A percentile compares a stretch with the other conserved stretches of the same genome.
Evolutionary conservation across 2,797 vertebrate species (phyloP).

Genomic region (Rhinichthys osculus): DNA sequence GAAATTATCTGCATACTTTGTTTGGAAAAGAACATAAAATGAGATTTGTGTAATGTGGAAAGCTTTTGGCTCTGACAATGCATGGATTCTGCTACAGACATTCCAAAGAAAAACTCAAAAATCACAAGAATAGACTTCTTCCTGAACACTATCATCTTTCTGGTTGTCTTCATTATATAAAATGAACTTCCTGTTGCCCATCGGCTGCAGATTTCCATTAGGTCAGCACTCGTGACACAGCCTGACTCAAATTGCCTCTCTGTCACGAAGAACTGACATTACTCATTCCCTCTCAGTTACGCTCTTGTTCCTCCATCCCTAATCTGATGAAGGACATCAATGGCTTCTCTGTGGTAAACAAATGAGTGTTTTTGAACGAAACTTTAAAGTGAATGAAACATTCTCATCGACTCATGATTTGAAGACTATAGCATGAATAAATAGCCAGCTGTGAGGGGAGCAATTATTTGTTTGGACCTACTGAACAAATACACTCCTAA

Average conservation of each 20-base stretch:
- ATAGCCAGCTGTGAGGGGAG: background rate
- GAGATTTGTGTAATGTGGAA: background rate
- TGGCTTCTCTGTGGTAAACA: background rate
- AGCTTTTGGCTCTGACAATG: background rate
- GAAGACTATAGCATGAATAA: background rate
- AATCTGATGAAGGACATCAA: slow-evolving; percentile 20
- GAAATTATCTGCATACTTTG: background rate
- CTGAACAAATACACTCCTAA: background rate
- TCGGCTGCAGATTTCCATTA: slow-evolving; percentile 35
- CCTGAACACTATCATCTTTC: background rate
- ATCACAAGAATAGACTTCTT: background rate
- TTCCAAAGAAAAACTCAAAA: background rate
- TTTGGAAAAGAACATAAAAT: background rate
- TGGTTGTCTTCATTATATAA: slow-evolving; percentile 29
- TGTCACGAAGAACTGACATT: slow-evolving; percentile 18
- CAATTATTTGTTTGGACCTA: background rate
- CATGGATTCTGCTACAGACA: background rate
- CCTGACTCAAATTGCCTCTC: slow-evolving; percentile 24
- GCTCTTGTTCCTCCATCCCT: slow-evolving; percentile 5
- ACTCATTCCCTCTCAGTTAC: slow-evolving; percentile 15
- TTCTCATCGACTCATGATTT: background rate
- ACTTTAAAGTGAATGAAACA: slow-evolving; percentile 8
- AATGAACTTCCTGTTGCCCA: slow-evolving; percentile 35
- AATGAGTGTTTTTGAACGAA: background rate
- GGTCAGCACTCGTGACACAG: slow-evolving; percentile 37